Evolutionary conservation across 2,888 invertebrate genomes (phyloP), one percentile per base, ranked within the genome.

Genomic region (Oxytorus armatus): DNA sequence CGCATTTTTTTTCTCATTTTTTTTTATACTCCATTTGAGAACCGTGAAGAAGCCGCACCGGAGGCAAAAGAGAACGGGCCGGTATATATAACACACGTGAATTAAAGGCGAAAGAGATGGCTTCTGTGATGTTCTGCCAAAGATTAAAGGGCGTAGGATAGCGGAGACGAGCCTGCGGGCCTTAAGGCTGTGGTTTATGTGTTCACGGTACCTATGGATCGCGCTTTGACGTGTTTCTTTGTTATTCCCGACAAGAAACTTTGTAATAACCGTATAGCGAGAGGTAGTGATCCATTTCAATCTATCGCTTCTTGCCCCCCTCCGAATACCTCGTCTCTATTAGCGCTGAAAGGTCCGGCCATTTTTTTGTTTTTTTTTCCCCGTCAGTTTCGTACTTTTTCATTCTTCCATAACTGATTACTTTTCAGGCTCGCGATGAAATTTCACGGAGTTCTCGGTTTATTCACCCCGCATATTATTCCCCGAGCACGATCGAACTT

Each of bases 101-200:
- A 80, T 73, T 77, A 68, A 77, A 77, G 68, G 73, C 49, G 55
- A 29, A 29, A 42, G 25, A 14, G 55, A 63, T 36, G 66, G 61
- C 73, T 68, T 73, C 76, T 57, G 55, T 73, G 77, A 80, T 77
- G 72, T 63, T 80, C 61, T 63, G 63, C 63, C 68, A 77, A 77
- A 80, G 80, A 80, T 80, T 80, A 77, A 80, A 80, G 77, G 73
- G 68, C 61, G 72, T 73, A 57, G 73, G 73, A 80, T 77, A 73
- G 77, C 51, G 80, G 61, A n/a, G n/a, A 47, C 76, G 66, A 74
- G 66, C 63, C 59, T 47, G 39, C 23, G 63, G 36, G 61, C 51
- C 69, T 49, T 23, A 65, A 70, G 42, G 42, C 77, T 75, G 79
- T 55, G 79, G 75, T 65, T 61, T 59, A 25, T 21, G 21, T 25